These are phyloP conservation scores for Luperina nickerlii DNA, from an alignment of 2,888 invertebrate species.

Conservation along the genomic window DNA sequence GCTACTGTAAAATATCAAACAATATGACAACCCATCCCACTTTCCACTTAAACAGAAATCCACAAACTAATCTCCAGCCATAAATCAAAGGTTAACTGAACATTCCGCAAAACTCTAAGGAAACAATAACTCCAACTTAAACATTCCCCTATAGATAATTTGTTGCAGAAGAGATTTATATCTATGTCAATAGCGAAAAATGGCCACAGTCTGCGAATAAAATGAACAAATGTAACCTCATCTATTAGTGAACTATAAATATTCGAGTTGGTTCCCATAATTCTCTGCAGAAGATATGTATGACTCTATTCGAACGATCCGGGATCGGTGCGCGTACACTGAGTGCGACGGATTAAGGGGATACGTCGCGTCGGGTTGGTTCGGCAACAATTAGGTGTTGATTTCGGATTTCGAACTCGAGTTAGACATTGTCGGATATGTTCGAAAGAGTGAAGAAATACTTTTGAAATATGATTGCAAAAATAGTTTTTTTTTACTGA, in stretches of 20 bases:
- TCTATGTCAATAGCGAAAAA: constrained; percentile 67
- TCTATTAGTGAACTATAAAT: constrained; percentile 78
- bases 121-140: constrained; percentile 50
- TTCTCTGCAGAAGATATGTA: constrained; percentile 76
- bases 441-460: background rate
- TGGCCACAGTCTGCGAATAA: constrained; percentile 56
- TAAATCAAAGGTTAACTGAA: constrained; percentile 45
- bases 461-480: background rate
- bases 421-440: background rate
- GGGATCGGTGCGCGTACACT: constrained; percentile 62
- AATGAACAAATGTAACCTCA: constrained; percentile 64
- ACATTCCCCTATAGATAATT: constrained; percentile 55
- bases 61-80: constrained; percentile 14
- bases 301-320: constrained; percentile 73
- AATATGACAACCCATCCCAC: constrained; percentile 12
- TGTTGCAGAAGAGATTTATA: constrained; percentile 68
- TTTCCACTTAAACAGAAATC: constrained; percentile 20
- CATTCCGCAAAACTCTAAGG: constrained; percentile 28
- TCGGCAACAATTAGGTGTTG: background rate
- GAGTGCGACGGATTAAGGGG: constrained; percentile 34
- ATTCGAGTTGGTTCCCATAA: constrained; percentile 75
- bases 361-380: background rate
- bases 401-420: background rate
- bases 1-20: background rate
- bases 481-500: too few relatives aligned